Conservation (phyloP, 2,113 vertebrate species). For the Crocuta crocuta region DNA sequence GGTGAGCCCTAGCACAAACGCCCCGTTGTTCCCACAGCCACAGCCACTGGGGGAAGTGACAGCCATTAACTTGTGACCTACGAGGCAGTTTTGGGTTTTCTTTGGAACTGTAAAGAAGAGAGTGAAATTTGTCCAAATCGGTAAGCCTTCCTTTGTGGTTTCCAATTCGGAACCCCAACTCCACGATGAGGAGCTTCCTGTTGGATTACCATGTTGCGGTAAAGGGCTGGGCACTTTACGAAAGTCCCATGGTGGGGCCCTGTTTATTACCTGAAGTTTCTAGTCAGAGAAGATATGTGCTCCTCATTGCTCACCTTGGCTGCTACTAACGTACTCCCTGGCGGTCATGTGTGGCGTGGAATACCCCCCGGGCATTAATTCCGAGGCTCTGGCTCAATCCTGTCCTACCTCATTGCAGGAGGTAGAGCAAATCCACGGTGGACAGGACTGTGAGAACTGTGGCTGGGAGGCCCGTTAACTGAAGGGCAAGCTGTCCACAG, state of each 20-base stretch:
- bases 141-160: not conserved
- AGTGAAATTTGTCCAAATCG: slow-evolving; percentile 14
- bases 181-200: not conserved
- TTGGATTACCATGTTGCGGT: not conserved
- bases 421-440: not conserved
- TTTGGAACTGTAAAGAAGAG: slow-evolving; percentile 53
- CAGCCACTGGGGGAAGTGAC: not conserved
- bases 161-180: not conserved
- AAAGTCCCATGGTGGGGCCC: not conserved
- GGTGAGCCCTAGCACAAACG: not conserved
- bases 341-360: not conserved
- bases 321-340: not conserved
- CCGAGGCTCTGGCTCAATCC: not conserved
- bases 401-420: rapidly evolving
- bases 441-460: not conserved
- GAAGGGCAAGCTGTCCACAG: not conserved
- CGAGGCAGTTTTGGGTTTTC: slow-evolving; percentile 34
- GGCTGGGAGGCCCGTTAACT: not conserved
- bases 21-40: slow-evolving; percentile 9
- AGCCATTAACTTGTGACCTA: not conserved
- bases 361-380: rapidly evolving
- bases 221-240: not conserved
- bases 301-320: not conserved
- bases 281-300: not conserved
- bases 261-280: not conserved